phyloP scores from a whole-genome alignment of 2,113 vertebrate species.

The Labeo catla region DNA sequence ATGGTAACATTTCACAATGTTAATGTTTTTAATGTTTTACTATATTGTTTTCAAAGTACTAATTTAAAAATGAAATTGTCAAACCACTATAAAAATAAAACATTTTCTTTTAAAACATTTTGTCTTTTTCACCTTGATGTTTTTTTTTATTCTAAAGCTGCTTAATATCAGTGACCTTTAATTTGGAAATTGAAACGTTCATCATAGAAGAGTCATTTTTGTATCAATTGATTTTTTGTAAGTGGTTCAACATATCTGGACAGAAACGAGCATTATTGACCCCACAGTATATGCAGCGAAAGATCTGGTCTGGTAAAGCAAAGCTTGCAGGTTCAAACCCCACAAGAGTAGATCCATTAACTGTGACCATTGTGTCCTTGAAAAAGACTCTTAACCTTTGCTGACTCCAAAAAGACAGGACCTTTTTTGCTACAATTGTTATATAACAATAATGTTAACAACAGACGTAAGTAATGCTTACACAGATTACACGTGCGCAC shows the following conservation, averaged over 20 bases:
- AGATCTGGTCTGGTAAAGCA: background rate
- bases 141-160: no score
- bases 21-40: no score
- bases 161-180: background rate
- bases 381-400: background rate
- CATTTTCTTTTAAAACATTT: no score
- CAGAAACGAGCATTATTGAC: background rate
- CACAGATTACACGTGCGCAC: background rate
- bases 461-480: background rate
- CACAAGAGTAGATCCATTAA: background rate
- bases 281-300: background rate
- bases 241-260: background rate
- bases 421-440: background rate
- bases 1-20: no score
- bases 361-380: slow-evolving; percentile 29
- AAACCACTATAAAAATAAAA: no score
- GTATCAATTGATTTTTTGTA: background rate
- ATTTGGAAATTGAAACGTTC: background rate
- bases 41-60: no score
- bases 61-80: no score
- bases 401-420: background rate
- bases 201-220: background rate
- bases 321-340: background rate
- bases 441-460: background rate
- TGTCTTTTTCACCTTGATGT: no score